phyloP scores from a whole-genome alignment of 2,888 invertebrate species.

The Orthosia cruda region DNA sequence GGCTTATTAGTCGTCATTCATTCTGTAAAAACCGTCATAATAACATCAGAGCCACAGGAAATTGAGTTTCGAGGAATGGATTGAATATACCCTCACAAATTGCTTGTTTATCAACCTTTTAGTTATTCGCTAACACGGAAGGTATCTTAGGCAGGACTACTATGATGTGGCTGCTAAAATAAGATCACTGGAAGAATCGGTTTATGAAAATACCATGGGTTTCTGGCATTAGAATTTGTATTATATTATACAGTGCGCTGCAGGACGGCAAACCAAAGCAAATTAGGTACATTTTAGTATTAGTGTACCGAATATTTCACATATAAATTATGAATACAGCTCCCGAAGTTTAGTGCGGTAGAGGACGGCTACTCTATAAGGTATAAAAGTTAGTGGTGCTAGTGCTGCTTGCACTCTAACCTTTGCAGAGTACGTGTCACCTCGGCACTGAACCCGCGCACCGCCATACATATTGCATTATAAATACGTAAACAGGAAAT shows the following conservation, averaged over 20 bases:
- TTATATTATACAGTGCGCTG: slow-evolving; percentile 23
- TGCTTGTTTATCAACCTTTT: slow-evolving; percentile 55
- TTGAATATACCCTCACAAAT: slow-evolving; percentile 60
- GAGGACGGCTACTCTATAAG: slow-evolving; percentile 62
- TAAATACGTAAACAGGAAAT: slow-evolving; percentile 60
- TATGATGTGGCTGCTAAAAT: neutral
- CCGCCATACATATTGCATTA: slow-evolving; percentile 55
- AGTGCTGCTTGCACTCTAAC: slow-evolving; percentile 63
- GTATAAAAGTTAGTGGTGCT: slow-evolving; percentile 64
- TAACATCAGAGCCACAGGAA: slow-evolving; percentile 60
- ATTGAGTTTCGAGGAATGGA: slow-evolving; percentile 64
- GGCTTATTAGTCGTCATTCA: slow-evolving; percentile 71
- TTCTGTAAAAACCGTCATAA: slow-evolving; percentile 69
- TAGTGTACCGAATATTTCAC: slow-evolving; percentile 51
- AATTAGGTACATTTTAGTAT: slow-evolving; percentile 60
- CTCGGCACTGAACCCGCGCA: slow-evolving; percentile 38
- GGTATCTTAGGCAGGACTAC: slow-evolving; percentile 6
- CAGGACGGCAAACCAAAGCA: slow-evolving; percentile 37
- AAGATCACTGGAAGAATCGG: neutral
- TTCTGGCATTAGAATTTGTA: slow-evolving; percentile 5
- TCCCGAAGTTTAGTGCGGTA: slow-evolving; percentile 57
- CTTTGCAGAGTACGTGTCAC: slow-evolving; percentile 57
- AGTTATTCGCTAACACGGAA: slow-evolving; percentile 28
- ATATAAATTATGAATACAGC: slow-evolving; percentile 60
- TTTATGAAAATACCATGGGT: neutral